Evolutionary conservation across 2,888 invertebrate genomes (phyloP).

Genomic region (Sisyra nigra): DNA sequence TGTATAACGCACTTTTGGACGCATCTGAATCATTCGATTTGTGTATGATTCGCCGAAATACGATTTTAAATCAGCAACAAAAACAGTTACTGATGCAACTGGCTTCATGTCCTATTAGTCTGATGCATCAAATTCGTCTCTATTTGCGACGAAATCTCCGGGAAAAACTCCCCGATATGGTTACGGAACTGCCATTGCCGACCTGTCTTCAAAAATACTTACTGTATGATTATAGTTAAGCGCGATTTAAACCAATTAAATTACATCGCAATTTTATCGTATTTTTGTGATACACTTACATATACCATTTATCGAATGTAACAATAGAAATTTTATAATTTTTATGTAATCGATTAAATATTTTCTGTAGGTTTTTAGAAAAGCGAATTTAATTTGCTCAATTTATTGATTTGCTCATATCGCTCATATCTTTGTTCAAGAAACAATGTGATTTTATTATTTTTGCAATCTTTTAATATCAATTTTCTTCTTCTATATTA

Average conservation of each 20-base stretch:
- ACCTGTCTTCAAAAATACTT: conserved; percentile 47
- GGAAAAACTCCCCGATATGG: conserved; percentile 35
- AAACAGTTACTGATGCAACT: conserved; percentile 45
- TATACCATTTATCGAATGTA: not conserved
- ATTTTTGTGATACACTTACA: conserved; percentile 3
- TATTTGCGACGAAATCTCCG: conserved; percentile 41
- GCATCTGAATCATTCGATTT: conserved; percentile 64
- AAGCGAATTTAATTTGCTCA: not conserved
- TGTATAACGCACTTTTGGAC: conserved; percentile 50
- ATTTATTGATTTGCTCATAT: not conserved
- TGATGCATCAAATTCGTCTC: conserved; percentile 47
- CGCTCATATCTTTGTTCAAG: not conserved
- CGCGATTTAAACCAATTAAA: conserved; percentile 2
- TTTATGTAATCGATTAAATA: not conserved
- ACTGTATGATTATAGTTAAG: conserved; percentile 45
- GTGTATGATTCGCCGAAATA: conserved; percentile 62
- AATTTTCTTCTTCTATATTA: not conserved
- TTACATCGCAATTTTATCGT: not conserved
- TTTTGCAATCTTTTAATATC: not conserved
- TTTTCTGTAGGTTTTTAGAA: not conserved
- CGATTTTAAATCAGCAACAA: conserved; percentile 44
- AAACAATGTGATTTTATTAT: not conserved
- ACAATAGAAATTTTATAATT: not conserved
- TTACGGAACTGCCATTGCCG: conserved; percentile 44
- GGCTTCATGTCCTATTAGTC: conserved; percentile 47